Evolutionary conservation across 2,888 invertebrate genomes (phyloP).

Genomic region (Rugalucina vietnamica): DNA sequence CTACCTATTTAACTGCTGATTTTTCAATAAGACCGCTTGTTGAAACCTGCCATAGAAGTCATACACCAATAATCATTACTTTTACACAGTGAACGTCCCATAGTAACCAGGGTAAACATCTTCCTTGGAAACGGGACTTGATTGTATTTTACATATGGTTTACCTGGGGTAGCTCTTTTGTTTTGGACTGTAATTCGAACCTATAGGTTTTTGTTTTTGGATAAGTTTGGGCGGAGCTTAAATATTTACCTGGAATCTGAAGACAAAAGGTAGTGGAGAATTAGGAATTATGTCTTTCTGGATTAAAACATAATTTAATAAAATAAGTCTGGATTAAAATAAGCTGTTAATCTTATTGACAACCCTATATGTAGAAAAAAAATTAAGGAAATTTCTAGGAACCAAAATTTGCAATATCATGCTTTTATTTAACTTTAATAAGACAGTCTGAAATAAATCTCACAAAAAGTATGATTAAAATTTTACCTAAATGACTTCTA

Average conservation of each 20-base stretch:
- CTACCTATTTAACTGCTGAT: slow-evolving; percentile 3
- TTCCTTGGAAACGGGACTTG: background rate
- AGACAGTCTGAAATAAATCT: no score
- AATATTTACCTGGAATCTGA: background rate
- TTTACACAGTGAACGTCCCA: background rate
- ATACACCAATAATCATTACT: slow-evolving; percentile 6
- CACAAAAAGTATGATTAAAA: no score
- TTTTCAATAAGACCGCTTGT: background rate
- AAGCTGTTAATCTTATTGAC: no score
- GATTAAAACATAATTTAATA: no score
- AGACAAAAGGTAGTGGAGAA: no score
- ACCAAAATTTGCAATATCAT: no score
- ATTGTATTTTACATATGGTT: background rate
- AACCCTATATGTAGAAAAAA: no score
- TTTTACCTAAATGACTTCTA: no score
- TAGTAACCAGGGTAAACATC: background rate
- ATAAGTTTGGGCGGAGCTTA: background rate
- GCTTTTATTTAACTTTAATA: no score
- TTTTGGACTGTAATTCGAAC: background rate
- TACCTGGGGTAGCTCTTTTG: background rate
- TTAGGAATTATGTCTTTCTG: no score
- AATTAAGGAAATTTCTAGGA: no score
- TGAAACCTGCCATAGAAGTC: background rate
- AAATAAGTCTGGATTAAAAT: no score
- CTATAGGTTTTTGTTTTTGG: background rate